Percentiles rank a stretch among this genome's conserved stretches.
Conservation (phyloP, 2,888 invertebrate genomes). For the Oligia strigilis region DNA sequence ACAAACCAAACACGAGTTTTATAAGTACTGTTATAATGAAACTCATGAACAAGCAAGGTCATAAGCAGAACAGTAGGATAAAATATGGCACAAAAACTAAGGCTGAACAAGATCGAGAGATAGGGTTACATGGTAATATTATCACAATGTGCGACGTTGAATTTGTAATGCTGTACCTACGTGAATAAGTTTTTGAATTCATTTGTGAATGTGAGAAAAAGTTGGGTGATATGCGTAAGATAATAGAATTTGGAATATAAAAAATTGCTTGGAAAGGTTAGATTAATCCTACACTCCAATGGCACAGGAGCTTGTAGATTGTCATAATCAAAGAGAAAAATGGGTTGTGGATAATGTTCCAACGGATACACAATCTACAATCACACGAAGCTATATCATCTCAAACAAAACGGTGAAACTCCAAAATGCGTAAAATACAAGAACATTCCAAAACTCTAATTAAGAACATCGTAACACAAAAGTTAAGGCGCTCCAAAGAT, state of each 20-base stretch:
- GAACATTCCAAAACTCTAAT: constrained; percentile 7
- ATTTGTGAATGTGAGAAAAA: constrained; percentile 49
- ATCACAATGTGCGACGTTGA: constrained; percentile 57
- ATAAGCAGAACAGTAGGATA: constrained; percentile 59
- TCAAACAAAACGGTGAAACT: not conserved
- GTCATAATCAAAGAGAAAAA: not conserved
- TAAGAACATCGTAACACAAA: constrained; percentile 19
- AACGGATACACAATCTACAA: not conserved
- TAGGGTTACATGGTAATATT: constrained; percentile 61
- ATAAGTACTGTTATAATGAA: constrained; percentile 59
- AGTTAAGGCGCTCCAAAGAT: constrained; percentile 24
- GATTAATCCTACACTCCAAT: not conserved
- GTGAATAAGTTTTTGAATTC: constrained; percentile 44
- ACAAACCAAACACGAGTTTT: constrained; percentile 18
- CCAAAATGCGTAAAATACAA: not conserved
- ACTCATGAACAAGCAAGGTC: constrained; percentile 75
- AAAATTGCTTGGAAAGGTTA: not conserved
- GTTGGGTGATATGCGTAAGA: not conserved
- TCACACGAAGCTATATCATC: not conserved
- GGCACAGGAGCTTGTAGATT: not conserved
- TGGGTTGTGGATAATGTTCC: not conserved
- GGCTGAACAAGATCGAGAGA: constrained; percentile 59
- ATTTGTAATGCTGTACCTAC: constrained; percentile 49
- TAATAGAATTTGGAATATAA: not conserved
- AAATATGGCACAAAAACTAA: constrained; percentile 63